These are phyloP conservation scores for Pleuronectes platessa DNA, from an alignment of 2,113 vertebrate genomes.

Conservation along the genomic window DNA sequence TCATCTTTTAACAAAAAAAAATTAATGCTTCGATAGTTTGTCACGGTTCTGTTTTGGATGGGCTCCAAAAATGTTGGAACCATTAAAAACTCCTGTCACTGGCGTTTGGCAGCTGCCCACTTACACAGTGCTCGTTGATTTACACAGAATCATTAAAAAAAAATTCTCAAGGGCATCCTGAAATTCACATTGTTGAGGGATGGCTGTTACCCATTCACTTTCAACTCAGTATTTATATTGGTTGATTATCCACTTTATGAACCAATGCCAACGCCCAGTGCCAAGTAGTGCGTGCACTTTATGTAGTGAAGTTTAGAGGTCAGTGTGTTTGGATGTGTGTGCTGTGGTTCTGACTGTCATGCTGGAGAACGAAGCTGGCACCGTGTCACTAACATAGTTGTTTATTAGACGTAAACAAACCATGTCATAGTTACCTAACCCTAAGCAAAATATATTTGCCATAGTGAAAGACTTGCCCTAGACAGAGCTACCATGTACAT, in stretches of 20 bases:
- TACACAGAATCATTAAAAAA: neutral
- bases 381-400: neutral
- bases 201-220: neutral
- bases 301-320: neutral
- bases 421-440: neutral
- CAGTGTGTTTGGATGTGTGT: neutral
- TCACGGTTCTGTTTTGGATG: neutral
- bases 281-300: neutral
- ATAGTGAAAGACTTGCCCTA: neutral
- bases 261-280: neutral
- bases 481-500: neutral
- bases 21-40: neutral
- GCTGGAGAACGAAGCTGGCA: neutral
- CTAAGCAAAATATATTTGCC: neutral
- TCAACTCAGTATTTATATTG: neutral
- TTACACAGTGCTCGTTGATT: neutral
- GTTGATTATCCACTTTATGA: neutral
- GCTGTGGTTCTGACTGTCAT: too few relatives aligned
- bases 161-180: neutral
- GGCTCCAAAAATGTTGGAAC: neutral
- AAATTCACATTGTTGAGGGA: neutral
- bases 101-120: neutral
- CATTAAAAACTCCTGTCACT: neutral
- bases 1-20: neutral
- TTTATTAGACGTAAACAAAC: neutral